Base-by-base conservation (phyloP, 1,140 invertebrate species). In the Riptortus pedestris region DNA sequence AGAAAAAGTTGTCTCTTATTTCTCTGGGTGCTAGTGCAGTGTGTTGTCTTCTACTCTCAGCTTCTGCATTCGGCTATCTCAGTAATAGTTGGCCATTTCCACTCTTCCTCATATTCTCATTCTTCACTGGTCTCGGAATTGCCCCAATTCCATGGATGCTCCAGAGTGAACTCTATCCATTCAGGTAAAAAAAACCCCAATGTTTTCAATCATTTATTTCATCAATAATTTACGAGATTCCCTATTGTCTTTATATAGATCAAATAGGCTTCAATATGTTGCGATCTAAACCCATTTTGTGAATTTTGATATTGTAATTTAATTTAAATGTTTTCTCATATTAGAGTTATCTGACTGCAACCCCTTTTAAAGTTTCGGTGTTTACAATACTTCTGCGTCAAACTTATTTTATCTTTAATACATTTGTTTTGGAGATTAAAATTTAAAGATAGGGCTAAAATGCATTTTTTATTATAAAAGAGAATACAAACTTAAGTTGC, bases 1-100 rank as follows among this genome's bases (percentile, higher is more conserved):
- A 77, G 65, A 65, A 77, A 45, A 27, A 69, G 0, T 58, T 76
- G 9, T 69, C 66, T 1, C 62, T 75, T 2, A 27, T 66, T 2
- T 73, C 78, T 20, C 68, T 74, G 20, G 57, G 67, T 1, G 55
- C 64, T 1, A 72, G 71, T 28, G 63, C 70, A 1, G 14, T 65
- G 14, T 64, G 62, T 51, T 63, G 62, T 14, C 47, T 71, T 11
- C n/a, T n/a, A 12, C 43, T 71, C 11, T 66, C 63, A 7, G 43
- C 27, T 0, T 64, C 68, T 33, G 45, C 67, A 1, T 45, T 66
- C 2, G 27, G 38, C 14, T 55, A 45, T 5, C 31, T 51, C 11
- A 29, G 24, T 55, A 16, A 14, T 20, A 31, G 38, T n/a, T 69
- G 67, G 66, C 33, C 57, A 31, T 61, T 59, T n/a, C 65, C 67